A percentile compares a stretch with the other conserved stretches of the same genome.
Evolutionary conservation across 2,888 invertebrate genomes (phyloP).

Genomic region (Augiades crinisus): DNA sequence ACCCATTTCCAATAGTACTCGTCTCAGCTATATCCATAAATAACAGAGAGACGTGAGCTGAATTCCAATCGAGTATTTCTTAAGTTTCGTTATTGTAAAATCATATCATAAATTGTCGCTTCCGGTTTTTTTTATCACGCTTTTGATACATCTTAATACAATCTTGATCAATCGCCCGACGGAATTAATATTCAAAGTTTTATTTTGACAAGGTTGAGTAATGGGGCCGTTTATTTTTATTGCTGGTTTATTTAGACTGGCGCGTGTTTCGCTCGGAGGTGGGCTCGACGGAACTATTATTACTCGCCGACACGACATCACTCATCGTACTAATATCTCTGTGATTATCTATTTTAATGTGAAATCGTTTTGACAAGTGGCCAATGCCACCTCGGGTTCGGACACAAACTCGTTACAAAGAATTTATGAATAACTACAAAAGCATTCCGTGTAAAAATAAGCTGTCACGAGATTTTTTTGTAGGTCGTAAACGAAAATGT

Average conservation of each 20-base stretch:
- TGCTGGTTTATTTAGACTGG: conserved; percentile 70
- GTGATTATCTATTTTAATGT: conserved; percentile 68
- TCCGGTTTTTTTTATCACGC: conserved; percentile 6
- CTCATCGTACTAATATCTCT: conserved; percentile 70
- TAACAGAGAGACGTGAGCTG: too few relatives aligned
- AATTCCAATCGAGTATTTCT: too few relatives aligned
- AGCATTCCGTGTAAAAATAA: conserved; percentile 20
- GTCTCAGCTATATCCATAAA: too few relatives aligned
- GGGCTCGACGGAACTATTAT: conserved; percentile 67
- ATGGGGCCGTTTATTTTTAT: conserved; percentile 78
- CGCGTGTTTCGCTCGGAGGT: conserved; percentile 62
- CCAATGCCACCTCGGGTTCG: conserved; percentile 47
- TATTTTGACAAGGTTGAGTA: conserved; percentile 79
- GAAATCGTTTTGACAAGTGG: conserved; percentile 61
- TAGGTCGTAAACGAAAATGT: conserved; percentile 18
- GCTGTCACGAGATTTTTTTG: conserved; percentile 8
- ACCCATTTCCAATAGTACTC: background rate
- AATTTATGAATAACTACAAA: conserved; percentile 28
- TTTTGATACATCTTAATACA: conserved; percentile 21
- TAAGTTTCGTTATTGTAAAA: too few relatives aligned
- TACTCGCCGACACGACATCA: conserved; percentile 73
- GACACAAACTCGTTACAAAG: conserved; percentile 29
- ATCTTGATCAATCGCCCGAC: conserved; percentile 42
- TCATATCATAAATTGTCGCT: conserved; percentile 13
- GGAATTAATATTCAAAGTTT: conserved; percentile 63